These are phyloP conservation scores for Tridacna crocea DNA, from an alignment of 2,888 invertebrate species.

Conservation along the genomic window DNA sequence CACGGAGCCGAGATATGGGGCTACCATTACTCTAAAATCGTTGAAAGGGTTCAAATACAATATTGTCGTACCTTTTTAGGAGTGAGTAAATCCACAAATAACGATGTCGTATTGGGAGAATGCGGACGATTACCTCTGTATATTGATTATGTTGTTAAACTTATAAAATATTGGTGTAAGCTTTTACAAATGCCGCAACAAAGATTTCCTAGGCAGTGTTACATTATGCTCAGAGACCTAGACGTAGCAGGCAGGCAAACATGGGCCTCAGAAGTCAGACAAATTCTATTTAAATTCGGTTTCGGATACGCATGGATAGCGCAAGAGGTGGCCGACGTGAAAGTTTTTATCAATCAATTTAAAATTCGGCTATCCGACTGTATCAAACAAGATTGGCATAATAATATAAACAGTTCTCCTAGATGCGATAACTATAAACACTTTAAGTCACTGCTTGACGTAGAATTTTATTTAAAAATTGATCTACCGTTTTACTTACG, in stretches of 20 bases:
- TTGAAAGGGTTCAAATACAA: too few species aligned
- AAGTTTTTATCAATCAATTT: slow-evolving; percentile 10
- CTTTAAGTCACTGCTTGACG: neutral
- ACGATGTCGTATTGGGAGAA: too few species aligned
- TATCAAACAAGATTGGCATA: neutral
- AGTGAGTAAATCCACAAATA: too few species aligned
- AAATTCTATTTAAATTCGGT: slow-evolving; percentile 21
- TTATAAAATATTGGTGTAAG: neutral
- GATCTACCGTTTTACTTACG: neutral
- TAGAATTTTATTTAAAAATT: neutral
- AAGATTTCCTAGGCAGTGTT: neutral
- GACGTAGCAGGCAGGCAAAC: slow-evolving; percentile 20
- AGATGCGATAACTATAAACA: slow-evolving; percentile 1
- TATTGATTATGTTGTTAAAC: neutral
- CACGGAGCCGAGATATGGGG: too few species aligned
- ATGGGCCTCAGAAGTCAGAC: slow-evolving; percentile 20
- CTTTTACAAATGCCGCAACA: neutral
- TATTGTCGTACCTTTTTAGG: too few species aligned
- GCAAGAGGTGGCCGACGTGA: slow-evolving; percentile 5
- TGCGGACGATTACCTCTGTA: too few species aligned
- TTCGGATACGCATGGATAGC: slow-evolving; percentile 26
- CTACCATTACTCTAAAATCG: too few species aligned
- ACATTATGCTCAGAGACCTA: slow-evolving; percentile 15
- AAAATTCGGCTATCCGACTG: slow-evolving; percentile 3
- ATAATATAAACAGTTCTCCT: neutral